A percentile compares a stretch with the other conserved stretches of the same genome.
phyloP scores from a whole-genome alignment of 2,113 vertebrate genomes.

The Prunella fulvescens region DNA sequence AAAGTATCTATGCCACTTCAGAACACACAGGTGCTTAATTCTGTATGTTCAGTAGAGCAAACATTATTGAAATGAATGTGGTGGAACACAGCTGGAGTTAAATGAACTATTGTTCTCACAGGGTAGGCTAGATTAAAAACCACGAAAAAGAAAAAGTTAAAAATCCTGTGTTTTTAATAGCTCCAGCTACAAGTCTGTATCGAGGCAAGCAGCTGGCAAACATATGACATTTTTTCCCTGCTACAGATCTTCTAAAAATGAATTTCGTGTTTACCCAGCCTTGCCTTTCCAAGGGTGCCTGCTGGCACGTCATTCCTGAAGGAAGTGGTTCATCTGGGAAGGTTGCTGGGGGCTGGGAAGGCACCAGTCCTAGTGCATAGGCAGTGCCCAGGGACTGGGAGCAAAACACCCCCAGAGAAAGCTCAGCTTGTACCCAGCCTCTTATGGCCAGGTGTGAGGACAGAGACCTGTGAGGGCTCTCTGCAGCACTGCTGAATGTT shows the following conservation, averaged over 20 bases:
- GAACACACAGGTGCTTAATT: slow-evolving; percentile 55
- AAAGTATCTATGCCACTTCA: slow-evolving; percentile 37
- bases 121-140: slow-evolving; percentile 42
- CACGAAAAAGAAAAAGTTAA: background rate
- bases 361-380: background rate
- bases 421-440: background rate
- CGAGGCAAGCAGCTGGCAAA: slow-evolving; percentile 27
- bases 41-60: slow-evolving; percentile 41
- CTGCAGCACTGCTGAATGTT: background rate
- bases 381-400: background rate
- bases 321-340: background rate
- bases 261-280: slow-evolving; percentile 20
- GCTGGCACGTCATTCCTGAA: background rate
- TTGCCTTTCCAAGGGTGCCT: slow-evolving; percentile 13
- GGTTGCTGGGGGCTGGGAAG: background rate
- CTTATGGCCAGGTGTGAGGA: background rate
- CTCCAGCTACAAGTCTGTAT: background rate
- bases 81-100: slow-evolving; percentile 51
- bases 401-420: background rate
- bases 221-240: background rate
- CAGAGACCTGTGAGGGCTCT: background rate
- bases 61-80: slow-evolving; percentile 49
- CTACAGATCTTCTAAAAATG: background rate
- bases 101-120: slow-evolving; percentile 52
- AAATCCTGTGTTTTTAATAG: background rate